Evolutionary conservation across 2,113 vertebrate genomes (phyloP).

Genomic region (Nanorana parkeri): DNA sequence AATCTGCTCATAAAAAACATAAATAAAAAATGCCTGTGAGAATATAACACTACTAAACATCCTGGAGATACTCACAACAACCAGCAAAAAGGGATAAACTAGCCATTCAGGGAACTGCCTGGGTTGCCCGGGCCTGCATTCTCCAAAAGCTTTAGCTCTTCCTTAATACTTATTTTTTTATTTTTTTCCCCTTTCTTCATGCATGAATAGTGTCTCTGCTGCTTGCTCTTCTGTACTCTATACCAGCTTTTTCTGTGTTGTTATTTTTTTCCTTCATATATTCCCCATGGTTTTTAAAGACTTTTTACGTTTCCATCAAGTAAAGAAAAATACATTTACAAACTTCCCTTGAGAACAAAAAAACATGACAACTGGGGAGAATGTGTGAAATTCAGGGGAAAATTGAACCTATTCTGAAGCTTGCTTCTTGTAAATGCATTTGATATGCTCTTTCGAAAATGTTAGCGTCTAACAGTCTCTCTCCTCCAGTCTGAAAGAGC

Average conservation of each 20-base stretch:
- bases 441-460: conserved; percentile 52
- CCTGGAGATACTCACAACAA: no score
- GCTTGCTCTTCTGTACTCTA: conserved; percentile 1
- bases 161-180: no score
- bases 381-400: conserved; percentile 57
- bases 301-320: conserved; percentile 57
- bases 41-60: no score
- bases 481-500: conserved; percentile 1
- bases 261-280: neutral
- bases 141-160: no score
- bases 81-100: no score
- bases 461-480: conserved; percentile 40
- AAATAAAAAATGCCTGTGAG: no score
- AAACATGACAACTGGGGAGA: conserved; percentile 55
- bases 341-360: conserved; percentile 52
- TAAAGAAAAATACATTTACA: conserved; percentile 60
- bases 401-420: conserved; percentile 49
- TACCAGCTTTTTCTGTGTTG: conserved; percentile 4
- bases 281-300: conserved; percentile 48
- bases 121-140: no score
- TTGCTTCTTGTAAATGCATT: conserved; percentile 53
- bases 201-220: conserved; percentile 6
- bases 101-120: no score
- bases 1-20: no score
- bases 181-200: neutral